These are phyloP conservation scores for Xyrauchen texanus DNA, from an alignment of 2,113 vertebrate genomes.

Conservation along the genomic window DNA sequence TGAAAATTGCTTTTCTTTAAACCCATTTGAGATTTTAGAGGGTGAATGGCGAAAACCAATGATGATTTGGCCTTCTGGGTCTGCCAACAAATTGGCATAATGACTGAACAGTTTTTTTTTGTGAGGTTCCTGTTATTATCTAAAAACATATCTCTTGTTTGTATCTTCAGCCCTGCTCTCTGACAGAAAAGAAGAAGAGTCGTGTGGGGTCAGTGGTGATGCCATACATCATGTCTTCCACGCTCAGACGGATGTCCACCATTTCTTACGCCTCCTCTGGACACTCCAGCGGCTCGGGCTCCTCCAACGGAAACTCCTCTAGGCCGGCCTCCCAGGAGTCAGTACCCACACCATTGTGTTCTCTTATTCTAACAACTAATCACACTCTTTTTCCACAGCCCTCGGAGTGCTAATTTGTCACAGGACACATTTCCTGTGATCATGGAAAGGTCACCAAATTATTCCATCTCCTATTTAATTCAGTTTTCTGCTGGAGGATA, in stretches of 20 bases:
- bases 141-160: neutral
- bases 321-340: conserved; percentile 86
- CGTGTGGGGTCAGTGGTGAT: conserved; percentile 85
- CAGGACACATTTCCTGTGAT: too few relatives aligned
- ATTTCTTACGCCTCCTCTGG: conserved; percentile 82
- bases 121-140: too few relatives aligned
- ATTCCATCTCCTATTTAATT: too few relatives aligned
- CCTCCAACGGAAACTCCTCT: conserved; percentile 81
- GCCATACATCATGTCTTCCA: conserved; percentile 94
- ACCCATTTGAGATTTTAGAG: too few relatives aligned
- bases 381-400: neutral
- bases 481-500: too few relatives aligned
- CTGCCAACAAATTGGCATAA: too few relatives aligned
- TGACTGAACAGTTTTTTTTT: too few relatives aligned
- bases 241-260: conserved; percentile 85
- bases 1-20: too few relatives aligned
- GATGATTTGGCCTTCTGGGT: too few relatives aligned
- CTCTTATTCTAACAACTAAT: neutral
- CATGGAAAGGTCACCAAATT: too few relatives aligned
- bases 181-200: conserved; percentile 85
- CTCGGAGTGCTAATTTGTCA: neutral
- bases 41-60: too few relatives aligned
- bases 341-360: conserved; percentile 55
- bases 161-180: conserved; percentile 77
- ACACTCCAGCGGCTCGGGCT: conserved; percentile 81